Evolutionary conservation across 2,113 vertebrate species (phyloP), one percentile per base, ranked within the genome.

Genomic region (Strix aluco): DNA sequence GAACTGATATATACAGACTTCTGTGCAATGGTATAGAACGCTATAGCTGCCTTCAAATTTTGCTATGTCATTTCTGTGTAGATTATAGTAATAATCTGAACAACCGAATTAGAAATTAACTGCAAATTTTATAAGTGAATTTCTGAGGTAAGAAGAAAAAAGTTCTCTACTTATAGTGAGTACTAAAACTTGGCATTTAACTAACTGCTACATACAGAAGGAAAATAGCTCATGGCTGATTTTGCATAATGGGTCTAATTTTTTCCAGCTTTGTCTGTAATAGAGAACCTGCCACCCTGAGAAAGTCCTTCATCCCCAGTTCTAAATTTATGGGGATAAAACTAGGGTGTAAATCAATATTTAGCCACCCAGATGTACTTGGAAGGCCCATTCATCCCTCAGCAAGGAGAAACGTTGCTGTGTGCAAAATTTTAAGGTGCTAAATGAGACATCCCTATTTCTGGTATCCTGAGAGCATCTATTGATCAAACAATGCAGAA

Each of bases 51-150:
- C 51, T 93, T 82, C 46, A 86, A 83, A 65, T 58, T 88, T 72
- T 88, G 38, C 79, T 57, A n/a, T 58, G 59, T 69, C 44, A 78
- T 69, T 85, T 63, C 65, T 54, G 21, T 32, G 49, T 81, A n/a
- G 49, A 63, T 91, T 78, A 71, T 71, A 81, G 26, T 67, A 66
- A 80, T 78, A 82, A 58, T 81, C 80, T 86, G 62, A 95, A 78
- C 63, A 86, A 83, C 55, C 36, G 86, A 78, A 94, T 63, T 90
- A 91, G 80, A 88, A 86, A 93, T 81, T 52, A 86, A 88, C 73
- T 90, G 65, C 27, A 15, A 74, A 59, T 90, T 88, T 85, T 83
- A 2, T 19, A 81, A 86, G 44, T 52, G 16, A 74, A 81, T 86
- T 94, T 95, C n/a, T 86, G 38, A 57, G 57, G 42, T 86, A 78